Base-by-base conservation (phyloP, 2,888 invertebrate species). In the Diaphora mendica region DNA sequence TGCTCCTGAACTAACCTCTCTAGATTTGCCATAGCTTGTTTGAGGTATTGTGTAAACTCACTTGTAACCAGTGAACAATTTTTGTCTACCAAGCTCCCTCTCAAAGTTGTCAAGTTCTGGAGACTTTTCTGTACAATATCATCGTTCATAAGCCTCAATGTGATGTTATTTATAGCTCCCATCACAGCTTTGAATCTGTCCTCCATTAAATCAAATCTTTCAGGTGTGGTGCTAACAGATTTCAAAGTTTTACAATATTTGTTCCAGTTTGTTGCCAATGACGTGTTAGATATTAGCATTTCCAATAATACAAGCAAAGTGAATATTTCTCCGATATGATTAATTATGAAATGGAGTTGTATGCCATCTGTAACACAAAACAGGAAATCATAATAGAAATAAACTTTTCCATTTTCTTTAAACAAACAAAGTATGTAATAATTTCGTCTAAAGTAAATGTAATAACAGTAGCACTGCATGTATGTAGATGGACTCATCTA, bases 201-300 rank as follows among this genome's bases (percentile, higher is more conserved):
- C 82, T 96, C 93, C 68, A 96, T 91, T 69, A 97, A 90, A 76
- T 96, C 95, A 86, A 97, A 96, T 88, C 96, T 96, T 51, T 96
- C 91, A 48, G 97, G 96, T 88, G 97, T 97, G 79, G 97, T 97
- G 73, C 96, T 95, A 48, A 97, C 96, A 48, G 97, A 96, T 82
- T 97, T 97, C 0, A 99, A 94, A 87, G 97, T 97, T 91, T 98
- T 97, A 87, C 97, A 97, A 87, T 98, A 99, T 44, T 97, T 95
- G 71, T 96, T 96, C 98, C 98, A 99, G 88, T 98, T 97, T 42
- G 89, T 86, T 68, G 89, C 76, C 64, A 95, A 77, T 44, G 92
- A 88, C 76, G 92, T 92, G 76, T 90, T 93, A 48, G 93, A 92
- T 85, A 86, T 97, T 93, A 95, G 82, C 64, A 92, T 85, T 84